These are phyloP conservation scores for Gymnocypris eckloni DNA, from an alignment of 2,797 vertebrate species.

Conservation along the genomic window DNA sequence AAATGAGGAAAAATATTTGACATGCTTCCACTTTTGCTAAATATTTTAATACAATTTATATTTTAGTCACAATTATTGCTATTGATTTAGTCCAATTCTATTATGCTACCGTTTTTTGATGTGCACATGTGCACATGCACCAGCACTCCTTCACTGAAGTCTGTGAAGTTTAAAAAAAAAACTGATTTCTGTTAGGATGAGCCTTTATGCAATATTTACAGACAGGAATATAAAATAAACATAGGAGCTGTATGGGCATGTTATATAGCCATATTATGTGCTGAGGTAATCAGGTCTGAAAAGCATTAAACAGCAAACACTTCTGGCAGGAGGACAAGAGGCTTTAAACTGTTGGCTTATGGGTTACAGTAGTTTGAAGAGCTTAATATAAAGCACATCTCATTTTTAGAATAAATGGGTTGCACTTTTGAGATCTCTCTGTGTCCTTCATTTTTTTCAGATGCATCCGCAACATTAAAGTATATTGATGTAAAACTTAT, in stretches of 20 bases:
- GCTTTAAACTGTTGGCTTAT: not conserved
- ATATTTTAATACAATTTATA: not conserved
- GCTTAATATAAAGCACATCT: not conserved
- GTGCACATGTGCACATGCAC: not conserved
- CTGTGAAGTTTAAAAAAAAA: not conserved
- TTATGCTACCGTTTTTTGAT: not conserved
- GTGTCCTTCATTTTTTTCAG: not conserved
- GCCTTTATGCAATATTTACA: not conserved
- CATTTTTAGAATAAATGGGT: not conserved
- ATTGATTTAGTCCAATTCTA: not conserved
- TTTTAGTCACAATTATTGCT: not conserved
- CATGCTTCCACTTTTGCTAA: not conserved
- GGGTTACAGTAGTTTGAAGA: not conserved
- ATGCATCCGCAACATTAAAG: not conserved
- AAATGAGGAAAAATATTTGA: not conserved
- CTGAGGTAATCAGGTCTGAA: not conserved
- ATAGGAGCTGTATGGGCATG: too few species aligned
- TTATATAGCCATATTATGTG: not conserved
- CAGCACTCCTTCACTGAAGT: not conserved
- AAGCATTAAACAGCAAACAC: not conserved
- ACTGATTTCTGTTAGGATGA: not conserved
- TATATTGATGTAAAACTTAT: not conserved
- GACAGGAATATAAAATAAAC: conserved; percentile 7
- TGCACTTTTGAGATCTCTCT: not conserved
- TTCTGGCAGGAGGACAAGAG: not conserved